phyloP scores from a whole-genome alignment of 2,797 vertebrate genomes.

The Ctenochaetus hawaiiensis region DNA sequence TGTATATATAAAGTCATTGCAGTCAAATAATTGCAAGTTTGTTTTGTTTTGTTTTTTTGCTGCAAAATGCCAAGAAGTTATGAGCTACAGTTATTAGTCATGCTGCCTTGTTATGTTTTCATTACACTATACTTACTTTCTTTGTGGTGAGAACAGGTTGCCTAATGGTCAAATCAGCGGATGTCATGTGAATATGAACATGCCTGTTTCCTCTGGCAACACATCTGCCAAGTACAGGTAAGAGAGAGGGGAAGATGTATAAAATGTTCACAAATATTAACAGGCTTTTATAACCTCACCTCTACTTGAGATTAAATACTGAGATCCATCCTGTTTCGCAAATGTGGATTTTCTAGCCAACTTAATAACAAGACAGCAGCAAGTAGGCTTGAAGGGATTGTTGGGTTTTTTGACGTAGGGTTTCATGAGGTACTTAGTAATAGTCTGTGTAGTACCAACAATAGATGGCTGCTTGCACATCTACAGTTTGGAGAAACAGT shows the following conservation, averaged over 20 bases:
- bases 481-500: too few species aligned
- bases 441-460: too few species aligned
- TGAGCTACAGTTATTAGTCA: not conserved
- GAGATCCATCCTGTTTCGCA: constrained; percentile 9
- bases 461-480: too few species aligned
- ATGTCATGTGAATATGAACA: not conserved
- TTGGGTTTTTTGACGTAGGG: too few species aligned
- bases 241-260: not conserved
- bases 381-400: not conserved
- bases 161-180: not conserved
- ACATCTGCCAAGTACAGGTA: constrained; percentile 1
- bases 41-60: not conserved
- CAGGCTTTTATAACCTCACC: constrained; percentile 3
- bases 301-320: not conserved
- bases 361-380: constrained; percentile 12
- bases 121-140: not conserved
- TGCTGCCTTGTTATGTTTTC: not conserved
- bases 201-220: not conserved
- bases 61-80: not conserved
- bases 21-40: not conserved
- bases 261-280: constrained; percentile 3
- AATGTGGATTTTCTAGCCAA: constrained; percentile 7
- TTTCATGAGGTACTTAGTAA: too few species aligned
- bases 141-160: not conserved
- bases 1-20: not conserved